Conservation (phyloP, 23 tunicate species). For the Ascidia mentula region DNA sequence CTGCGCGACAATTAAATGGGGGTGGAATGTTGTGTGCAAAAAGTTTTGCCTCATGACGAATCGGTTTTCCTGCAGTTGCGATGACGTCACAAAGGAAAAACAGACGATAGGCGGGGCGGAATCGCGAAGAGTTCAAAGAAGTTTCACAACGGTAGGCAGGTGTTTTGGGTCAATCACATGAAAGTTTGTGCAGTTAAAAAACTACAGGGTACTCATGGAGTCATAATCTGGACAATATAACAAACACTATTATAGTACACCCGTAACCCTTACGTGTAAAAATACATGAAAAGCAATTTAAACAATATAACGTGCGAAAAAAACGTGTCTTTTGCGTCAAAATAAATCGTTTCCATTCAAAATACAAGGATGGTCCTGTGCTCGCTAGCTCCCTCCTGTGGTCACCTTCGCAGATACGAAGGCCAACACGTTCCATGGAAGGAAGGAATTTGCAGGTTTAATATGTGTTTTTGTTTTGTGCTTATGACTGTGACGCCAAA, state of each 20-base stretch:
- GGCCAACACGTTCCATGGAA: constrained; percentile 16
- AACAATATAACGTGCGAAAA: too few species aligned
- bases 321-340: neutral
- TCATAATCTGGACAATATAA: too few species aligned
- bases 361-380: constrained; percentile 16
- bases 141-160: constrained; percentile 17
- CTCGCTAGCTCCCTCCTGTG: constrained; percentile 58
- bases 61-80: neutral
- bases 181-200: too few species aligned
- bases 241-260: too few species aligned
- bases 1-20: neutral
- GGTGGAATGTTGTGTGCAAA: neutral
- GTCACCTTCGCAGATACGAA: constrained; percentile 46
- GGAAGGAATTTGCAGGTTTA: neutral
- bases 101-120: neutral
- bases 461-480: neutral
- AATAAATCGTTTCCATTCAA: neutral
- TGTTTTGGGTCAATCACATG: too few species aligned
- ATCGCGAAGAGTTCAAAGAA: constrained; percentile 12
- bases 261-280: too few species aligned
- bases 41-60: neutral
- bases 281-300: too few species aligned
- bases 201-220: too few species aligned
- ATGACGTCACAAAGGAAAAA: constrained; percentile 14
- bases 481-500: too few species aligned